Evolutionary conservation across 2,888 invertebrate species (phyloP).

Genomic region (Bugulina stolonifera): DNA sequence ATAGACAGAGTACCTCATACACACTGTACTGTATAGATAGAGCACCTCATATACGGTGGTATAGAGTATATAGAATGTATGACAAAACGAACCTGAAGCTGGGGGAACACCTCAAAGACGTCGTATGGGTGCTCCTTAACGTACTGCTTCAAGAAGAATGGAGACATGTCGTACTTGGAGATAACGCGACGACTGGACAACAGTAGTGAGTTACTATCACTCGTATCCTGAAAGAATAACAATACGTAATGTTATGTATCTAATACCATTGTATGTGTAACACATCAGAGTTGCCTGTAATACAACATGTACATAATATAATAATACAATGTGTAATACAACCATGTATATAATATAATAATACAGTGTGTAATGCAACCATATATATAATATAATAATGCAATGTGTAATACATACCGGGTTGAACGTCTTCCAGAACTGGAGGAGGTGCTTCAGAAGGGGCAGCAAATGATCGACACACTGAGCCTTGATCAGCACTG

Average conservation of each 20-base stretch:
- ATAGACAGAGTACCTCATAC: no score
- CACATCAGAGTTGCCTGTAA: not conserved
- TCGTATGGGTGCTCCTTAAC: slow-evolving; percentile 85
- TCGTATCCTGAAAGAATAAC: not conserved
- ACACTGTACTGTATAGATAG: no score
- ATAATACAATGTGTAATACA: not conserved
- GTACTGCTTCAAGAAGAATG: slow-evolving; percentile 79
- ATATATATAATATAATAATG: no score
- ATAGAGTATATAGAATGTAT: no score
- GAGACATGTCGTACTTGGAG: slow-evolving; percentile 71
- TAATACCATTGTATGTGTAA: not conserved
- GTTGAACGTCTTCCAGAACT: slow-evolving; percentile 44
- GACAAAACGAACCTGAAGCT: no score
- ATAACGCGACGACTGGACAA: not conserved
- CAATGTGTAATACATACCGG: slow-evolving; percentile 13
- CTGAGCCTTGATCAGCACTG: slow-evolving; percentile 7
- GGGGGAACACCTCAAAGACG: slow-evolving; percentile 87
- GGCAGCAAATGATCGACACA: slow-evolving; percentile 66
- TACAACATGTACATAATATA: no score
- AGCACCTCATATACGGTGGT: no score
- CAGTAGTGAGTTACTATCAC: not conserved
- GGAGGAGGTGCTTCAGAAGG: slow-evolving; percentile 64
- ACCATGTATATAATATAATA: no score
- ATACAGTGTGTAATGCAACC: no score
- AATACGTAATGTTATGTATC: no score